These are phyloP conservation scores for Agapetus fuscipes DNA, from an alignment of 2,888 invertebrate species.

Conservation along the genomic window DNA sequence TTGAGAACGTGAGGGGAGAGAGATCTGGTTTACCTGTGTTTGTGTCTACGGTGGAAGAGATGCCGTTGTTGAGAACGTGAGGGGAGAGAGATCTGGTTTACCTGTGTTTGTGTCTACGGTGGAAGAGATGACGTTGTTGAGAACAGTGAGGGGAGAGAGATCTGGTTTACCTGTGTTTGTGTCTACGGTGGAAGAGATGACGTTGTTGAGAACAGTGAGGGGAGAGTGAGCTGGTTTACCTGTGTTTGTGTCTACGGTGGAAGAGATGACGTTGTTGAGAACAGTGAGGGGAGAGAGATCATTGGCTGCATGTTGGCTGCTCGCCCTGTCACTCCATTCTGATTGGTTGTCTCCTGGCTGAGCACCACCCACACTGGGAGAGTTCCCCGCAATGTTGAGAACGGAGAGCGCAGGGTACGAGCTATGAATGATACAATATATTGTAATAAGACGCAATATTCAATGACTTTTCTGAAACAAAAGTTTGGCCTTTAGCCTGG, in stretches of 20 bases:
- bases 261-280: slow-evolving; percentile 18
- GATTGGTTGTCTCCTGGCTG: slow-evolving; percentile 31
- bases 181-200: slow-evolving; percentile 19
- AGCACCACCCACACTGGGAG: slow-evolving; percentile 24
- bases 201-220: slow-evolving; percentile 15
- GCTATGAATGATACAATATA: slow-evolving; percentile 5
- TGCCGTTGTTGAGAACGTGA: slow-evolving; percentile 18
- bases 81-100: slow-evolving; percentile 13
- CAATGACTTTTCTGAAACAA: not conserved
- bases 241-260: slow-evolving; percentile 17
- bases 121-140: too few species aligned
- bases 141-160: too few species aligned
- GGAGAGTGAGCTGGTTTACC: slow-evolving; percentile 18
- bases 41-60: slow-evolving; percentile 19
- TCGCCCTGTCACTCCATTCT: slow-evolving; percentile 16
- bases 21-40: slow-evolving; percentile 18
- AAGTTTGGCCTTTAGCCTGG: too few species aligned
- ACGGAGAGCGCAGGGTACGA: slow-evolving; percentile 31
- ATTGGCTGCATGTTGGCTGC: not conserved
- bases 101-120: too few species aligned
- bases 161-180: slow-evolving; percentile 18
- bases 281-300: slow-evolving; percentile 14
- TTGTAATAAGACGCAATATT: not conserved
- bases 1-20: too few species aligned
- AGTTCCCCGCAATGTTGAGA: slow-evolving; percentile 23